phyloP scores from a whole-genome alignment of 2,797 vertebrate species.

The Furcifer pardalis region DNA sequence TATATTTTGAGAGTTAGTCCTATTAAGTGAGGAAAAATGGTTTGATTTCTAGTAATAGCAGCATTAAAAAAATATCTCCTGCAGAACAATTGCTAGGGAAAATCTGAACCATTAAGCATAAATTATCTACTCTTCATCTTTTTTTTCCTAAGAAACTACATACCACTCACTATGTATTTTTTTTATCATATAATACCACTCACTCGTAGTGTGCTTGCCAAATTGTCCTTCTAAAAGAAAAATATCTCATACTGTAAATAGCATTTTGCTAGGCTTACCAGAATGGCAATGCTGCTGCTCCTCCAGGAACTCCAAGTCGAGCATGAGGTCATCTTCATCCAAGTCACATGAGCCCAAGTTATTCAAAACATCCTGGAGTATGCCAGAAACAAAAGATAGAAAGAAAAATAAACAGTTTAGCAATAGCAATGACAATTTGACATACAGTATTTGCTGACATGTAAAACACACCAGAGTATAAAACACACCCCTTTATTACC shows the following conservation, averaged over 20 bases:
- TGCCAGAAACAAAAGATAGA: not conserved
- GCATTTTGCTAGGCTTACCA: slow-evolving; percentile 76
- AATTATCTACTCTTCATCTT: not conserved
- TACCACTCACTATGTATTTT: too few species aligned
- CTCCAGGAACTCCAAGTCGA: slow-evolving; percentile 95
- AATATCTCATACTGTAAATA: not conserved
- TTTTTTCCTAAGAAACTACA: not conserved
- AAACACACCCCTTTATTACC: too few species aligned
- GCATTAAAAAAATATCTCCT: not conserved
- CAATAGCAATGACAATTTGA: too few species aligned
- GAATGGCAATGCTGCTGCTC: slow-evolving; percentile 87
- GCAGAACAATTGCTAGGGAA: not conserved
- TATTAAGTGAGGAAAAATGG: slow-evolving; percentile 9
- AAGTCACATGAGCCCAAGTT: slow-evolving; percentile 95
- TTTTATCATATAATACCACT: too few species aligned
- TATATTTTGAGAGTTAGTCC: slow-evolving; percentile 12
- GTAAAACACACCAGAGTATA: too few species aligned
- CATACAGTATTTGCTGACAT: too few species aligned
- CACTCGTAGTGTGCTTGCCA: slow-evolving; percentile 11
- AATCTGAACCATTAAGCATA: not conserved
- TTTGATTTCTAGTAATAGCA: not conserved
- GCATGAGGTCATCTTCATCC: slow-evolving; percentile 98
- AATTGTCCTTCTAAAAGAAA: not conserved
- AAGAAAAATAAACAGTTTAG: too few species aligned
- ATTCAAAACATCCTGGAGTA: slow-evolving; percentile 86